Conservation (phyloP, 2,888 invertebrate species). For the Chironomus tentans region DNA sequence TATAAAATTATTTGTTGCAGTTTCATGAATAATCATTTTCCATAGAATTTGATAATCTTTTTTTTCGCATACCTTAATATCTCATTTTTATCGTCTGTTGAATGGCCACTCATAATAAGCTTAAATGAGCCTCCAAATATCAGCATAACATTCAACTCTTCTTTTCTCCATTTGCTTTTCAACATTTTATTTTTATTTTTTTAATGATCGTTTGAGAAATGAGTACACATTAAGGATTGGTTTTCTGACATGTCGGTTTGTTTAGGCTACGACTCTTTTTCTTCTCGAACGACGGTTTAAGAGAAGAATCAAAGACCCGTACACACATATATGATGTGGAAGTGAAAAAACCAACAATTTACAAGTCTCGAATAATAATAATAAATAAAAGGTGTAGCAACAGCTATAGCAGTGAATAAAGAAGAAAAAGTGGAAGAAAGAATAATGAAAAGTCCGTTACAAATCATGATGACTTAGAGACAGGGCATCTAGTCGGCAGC, state of each 20-base stretch:
- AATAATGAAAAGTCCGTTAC: conserved; percentile 1
- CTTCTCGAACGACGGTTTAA: background rate
- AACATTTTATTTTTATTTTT: too few relatives aligned
- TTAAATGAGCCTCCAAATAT: too few relatives aligned
- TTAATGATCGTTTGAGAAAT: background rate
- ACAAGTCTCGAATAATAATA: background rate
- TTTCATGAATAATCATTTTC: background rate
- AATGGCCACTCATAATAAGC: too few relatives aligned
- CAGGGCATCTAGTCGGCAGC: background rate
- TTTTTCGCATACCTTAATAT: too few relatives aligned
- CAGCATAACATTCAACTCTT: background rate
- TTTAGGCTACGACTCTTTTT: background rate
- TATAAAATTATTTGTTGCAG: background rate
- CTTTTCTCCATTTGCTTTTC: background rate
- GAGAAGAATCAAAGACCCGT: too few relatives aligned
- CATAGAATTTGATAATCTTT: background rate
- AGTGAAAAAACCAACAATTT: background rate
- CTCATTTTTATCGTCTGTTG: too few relatives aligned
- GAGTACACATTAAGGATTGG: background rate
- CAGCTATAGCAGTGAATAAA: background rate
- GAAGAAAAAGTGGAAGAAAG: background rate
- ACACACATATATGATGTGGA: background rate
- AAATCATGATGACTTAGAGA: conserved; percentile 1
- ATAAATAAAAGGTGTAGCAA: background rate
- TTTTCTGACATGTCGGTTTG: background rate